Percentiles rank a stretch among this genome's conserved stretches.
phyloP scores from a whole-genome alignment of 1,140 invertebrate species.

The Gryllus bimaculatus region DNA sequence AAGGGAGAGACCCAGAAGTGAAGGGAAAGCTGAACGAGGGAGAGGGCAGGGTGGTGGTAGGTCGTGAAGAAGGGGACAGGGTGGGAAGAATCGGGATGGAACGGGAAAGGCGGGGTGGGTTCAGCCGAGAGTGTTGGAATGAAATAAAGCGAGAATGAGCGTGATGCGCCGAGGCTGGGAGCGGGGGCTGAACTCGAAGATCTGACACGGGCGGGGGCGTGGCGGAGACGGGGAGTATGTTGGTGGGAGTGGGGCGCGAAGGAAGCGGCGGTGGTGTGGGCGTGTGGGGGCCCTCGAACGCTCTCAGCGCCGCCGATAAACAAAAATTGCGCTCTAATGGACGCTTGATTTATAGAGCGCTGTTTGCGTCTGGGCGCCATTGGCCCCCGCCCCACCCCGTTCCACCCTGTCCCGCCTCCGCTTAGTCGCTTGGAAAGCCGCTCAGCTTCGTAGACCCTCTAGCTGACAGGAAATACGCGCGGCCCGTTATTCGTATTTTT shows the following conservation, averaged over 20 bases:
- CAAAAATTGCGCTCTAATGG: constrained; percentile 4
- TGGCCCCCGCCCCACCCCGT: background rate
- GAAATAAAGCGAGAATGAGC: no score
- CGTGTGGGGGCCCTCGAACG: background rate
- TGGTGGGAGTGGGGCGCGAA: background rate
- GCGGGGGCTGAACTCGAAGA: no score
- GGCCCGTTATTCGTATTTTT: no score
- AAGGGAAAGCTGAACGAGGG: no score
- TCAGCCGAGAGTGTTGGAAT: no score
- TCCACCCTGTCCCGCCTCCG: no score
- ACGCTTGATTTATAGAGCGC: background rate
- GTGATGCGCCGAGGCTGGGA: background rate
- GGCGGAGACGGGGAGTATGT: background rate
- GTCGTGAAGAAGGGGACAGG: no score
- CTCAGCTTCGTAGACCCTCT: background rate
- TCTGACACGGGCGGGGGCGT: background rate
- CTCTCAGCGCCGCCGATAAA: background rate
- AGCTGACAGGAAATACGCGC: background rate
- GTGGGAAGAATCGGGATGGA: no score
- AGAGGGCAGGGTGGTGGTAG: no score
- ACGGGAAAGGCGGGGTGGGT: no score
- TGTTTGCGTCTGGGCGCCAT: background rate
- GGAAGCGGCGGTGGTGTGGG: background rate
- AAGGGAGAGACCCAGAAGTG: no score
- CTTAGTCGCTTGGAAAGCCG: background rate